Evolutionary conservation across 2,888 invertebrate species (phyloP).

Genomic region (Drosophila picticornis): DNA sequence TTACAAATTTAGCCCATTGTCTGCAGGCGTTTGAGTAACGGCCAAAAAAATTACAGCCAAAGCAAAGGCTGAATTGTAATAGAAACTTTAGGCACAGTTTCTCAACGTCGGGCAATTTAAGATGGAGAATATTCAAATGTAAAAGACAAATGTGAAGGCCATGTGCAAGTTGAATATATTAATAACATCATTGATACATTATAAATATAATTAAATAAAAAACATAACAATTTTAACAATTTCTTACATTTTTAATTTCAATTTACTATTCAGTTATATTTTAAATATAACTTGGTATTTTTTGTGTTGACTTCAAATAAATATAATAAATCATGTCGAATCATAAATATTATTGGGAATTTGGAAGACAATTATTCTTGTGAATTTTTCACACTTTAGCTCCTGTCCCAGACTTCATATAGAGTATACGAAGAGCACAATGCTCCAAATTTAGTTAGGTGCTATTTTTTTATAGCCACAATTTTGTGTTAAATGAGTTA

Average conservation of each 20-base stretch:
- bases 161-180: too few species aligned
- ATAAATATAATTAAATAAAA: background rate
- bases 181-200: too few species aligned
- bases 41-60: slow-evolving; percentile 16
- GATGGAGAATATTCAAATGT: too few species aligned
- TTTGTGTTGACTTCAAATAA: background rate
- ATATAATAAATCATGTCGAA: background rate
- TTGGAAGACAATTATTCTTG: background rate
- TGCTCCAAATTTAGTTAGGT: background rate
- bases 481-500: slow-evolving; percentile 56
- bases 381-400: background rate
- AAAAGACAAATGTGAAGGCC: background rate
- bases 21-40: slow-evolving; percentile 43
- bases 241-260: background rate
- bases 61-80: background rate
- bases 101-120: background rate
- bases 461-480: slow-evolving; percentile 4
- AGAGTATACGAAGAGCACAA: slow-evolving; percentile 7
- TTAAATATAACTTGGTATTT: background rate
- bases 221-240: background rate
- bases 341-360: too few species aligned
- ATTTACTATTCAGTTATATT: background rate
- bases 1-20: slow-evolving; percentile 25
- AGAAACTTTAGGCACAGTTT: background rate
- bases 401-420: background rate